Percentiles rank a stretch among this genome's conserved stretches.
Conservation (phyloP, 2,113 vertebrate species). For the Electrona antarctica region DNA sequence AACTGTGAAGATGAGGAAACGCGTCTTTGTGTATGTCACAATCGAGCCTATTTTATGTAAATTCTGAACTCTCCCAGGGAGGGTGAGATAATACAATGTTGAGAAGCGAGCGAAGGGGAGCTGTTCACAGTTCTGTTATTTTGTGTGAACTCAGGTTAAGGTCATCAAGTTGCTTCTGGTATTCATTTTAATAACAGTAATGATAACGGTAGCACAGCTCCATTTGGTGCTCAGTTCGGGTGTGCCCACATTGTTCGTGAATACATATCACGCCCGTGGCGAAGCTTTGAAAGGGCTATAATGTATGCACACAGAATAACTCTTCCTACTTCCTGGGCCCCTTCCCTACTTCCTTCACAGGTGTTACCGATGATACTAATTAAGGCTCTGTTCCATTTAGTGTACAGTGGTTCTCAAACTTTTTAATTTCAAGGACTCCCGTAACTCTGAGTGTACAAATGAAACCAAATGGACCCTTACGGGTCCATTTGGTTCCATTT, state of each 20-base stretch:
- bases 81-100: not conserved
- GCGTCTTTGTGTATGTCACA: not conserved
- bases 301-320: too few species aligned
- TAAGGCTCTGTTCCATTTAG: too few species aligned
- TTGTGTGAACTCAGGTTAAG: not conserved
- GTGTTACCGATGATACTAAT: too few species aligned
- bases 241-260: not conserved
- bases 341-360: too few species aligned
- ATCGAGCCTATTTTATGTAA: not conserved
- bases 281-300: too few species aligned
- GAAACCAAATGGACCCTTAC: too few species aligned
- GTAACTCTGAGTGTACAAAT: too few species aligned
- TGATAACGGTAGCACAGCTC: not conserved
- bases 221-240: not conserved
- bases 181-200: not conserved
- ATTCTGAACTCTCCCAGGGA: constrained; percentile 1
- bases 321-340: too few species aligned
- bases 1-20: not conserved
- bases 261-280: not conserved
- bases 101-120: not conserved
- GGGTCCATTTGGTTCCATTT: too few species aligned
- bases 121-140: constrained; percentile 2
- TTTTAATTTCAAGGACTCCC: too few species aligned
- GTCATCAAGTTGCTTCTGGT: not conserved
- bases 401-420: too few species aligned